Percentiles rank a stretch among this genome's conserved stretches.
Evolutionary conservation across 2,888 invertebrate species (phyloP).

Genomic region (Leistus spinibarbis): DNA sequence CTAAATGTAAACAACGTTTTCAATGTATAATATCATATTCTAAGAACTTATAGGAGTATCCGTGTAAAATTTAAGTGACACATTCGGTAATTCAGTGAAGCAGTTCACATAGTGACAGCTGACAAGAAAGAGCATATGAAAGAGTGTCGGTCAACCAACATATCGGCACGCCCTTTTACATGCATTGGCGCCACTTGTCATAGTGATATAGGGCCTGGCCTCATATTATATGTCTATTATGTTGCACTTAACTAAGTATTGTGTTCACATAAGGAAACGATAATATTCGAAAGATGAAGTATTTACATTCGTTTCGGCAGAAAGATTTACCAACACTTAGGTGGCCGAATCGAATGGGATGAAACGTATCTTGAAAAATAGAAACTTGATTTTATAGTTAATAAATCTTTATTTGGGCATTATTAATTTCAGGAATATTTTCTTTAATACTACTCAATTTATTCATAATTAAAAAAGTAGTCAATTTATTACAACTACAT

Average conservation of each 20-base stretch:
- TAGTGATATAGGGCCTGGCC: not conserved
- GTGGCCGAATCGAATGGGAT: not conserved
- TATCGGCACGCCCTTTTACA: not conserved
- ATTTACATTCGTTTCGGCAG: not conserved
- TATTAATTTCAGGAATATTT: no score
- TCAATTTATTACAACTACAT: no score
- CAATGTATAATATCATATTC: not conserved
- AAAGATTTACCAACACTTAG: not conserved
- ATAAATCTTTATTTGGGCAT: no score
- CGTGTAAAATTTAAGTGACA: not conserved
- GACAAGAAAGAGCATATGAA: not conserved
- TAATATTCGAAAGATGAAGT: not conserved
- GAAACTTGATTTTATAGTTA: no score
- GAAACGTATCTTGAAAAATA: no score
- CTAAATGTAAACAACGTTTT: not conserved
- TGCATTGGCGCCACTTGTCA: slow-evolving; percentile 8
- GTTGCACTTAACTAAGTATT: not conserved
- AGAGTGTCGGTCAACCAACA: not conserved
- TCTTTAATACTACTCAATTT: no score
- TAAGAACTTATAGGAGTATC: not conserved
- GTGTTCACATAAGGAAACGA: not conserved
- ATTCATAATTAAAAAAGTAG: no score
- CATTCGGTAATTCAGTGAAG: not conserved
- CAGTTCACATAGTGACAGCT: not conserved
- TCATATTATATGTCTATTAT: not conserved